phyloP scores from a whole-genome alignment of 2,888 invertebrate species.

The Notodonta ziczac region DNA sequence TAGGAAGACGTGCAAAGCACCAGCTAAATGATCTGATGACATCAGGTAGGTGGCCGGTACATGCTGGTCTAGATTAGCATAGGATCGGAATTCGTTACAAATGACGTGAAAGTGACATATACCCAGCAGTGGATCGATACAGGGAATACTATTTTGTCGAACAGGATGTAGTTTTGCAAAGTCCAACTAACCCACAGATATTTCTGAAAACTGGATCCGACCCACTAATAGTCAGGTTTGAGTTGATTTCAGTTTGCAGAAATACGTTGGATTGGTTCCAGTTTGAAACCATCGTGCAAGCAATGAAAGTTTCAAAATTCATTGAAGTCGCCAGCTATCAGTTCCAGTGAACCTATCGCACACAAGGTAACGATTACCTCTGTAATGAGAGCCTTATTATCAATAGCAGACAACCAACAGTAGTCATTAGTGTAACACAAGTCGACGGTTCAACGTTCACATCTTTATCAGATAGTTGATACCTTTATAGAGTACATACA shows the following conservation, averaged over 20 bases:
- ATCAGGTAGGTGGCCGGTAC: too few species aligned
- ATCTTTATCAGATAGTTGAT: constrained; percentile 17
- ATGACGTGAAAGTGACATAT: too few species aligned
- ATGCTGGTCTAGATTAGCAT: too few species aligned
- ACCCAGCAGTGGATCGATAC: too few species aligned
- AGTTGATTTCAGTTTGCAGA: background rate
- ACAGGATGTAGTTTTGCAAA: too few species aligned
- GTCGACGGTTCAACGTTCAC: constrained; percentile 14
- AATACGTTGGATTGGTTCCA: background rate
- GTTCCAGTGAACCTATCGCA: constrained; percentile 3
- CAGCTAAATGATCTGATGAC: too few species aligned
- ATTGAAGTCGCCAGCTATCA: background rate
- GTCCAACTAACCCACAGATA: too few species aligned
- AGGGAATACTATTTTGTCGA: too few species aligned
- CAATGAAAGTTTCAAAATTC: constrained; percentile 11
- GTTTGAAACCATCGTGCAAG: background rate
- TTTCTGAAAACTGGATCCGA: too few species aligned
- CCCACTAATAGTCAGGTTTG: too few species aligned
- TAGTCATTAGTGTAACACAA: constrained; percentile 18
- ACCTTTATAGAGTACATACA: constrained; percentile 6
- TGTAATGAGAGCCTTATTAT: constrained; percentile 22
- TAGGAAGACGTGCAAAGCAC: too few species aligned
- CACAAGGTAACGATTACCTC: background rate
- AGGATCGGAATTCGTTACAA: too few species aligned
- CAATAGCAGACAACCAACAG: constrained; percentile 15